Evolutionary conservation across 2,797 vertebrate genomes (phyloP).

Genomic region (Lutjanus campechanus): DNA sequence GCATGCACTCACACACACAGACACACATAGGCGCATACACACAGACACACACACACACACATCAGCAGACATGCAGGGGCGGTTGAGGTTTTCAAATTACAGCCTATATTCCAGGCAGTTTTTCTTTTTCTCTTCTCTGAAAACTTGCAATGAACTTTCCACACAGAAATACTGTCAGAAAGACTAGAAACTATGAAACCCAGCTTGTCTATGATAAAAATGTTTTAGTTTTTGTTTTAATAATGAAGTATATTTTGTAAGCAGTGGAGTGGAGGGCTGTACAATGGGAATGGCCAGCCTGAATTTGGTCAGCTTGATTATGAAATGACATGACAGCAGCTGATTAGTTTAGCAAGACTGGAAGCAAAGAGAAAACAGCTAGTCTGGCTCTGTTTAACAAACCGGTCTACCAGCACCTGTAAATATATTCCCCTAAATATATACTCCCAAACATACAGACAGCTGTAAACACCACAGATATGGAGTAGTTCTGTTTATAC

Average conservation of each 20-base stretch:
- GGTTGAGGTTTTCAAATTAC: constrained; percentile 86
- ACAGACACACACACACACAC: constrained; percentile 49
- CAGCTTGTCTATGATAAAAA: background rate
- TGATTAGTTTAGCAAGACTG: constrained; percentile 7
- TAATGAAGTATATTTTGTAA: background rate
- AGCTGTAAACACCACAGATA: too few species aligned
- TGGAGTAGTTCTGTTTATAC: too few species aligned
- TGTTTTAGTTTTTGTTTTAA: background rate
- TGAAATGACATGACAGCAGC: background rate
- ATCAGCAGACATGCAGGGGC: constrained; percentile 68
- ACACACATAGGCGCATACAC: constrained; percentile 38
- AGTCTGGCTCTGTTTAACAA: background rate
- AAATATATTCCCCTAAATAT: background rate
- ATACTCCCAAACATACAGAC: too few species aligned
- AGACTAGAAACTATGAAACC: constrained; percentile 7
- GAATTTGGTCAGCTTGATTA: background rate
- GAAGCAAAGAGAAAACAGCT: background rate
- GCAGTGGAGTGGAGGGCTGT: background rate
- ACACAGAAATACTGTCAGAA: constrained; percentile 36
- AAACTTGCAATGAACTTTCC: constrained; percentile 65
- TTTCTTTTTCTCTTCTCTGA: constrained; percentile 72
- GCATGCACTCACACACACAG: constrained; percentile 34
- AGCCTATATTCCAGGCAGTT: constrained; percentile 77
- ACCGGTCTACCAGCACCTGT: background rate
- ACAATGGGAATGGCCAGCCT: background rate